Evolutionary conservation across 2,797 vertebrate species (phyloP).

Genomic region (Chloroceryle inda): DNA sequence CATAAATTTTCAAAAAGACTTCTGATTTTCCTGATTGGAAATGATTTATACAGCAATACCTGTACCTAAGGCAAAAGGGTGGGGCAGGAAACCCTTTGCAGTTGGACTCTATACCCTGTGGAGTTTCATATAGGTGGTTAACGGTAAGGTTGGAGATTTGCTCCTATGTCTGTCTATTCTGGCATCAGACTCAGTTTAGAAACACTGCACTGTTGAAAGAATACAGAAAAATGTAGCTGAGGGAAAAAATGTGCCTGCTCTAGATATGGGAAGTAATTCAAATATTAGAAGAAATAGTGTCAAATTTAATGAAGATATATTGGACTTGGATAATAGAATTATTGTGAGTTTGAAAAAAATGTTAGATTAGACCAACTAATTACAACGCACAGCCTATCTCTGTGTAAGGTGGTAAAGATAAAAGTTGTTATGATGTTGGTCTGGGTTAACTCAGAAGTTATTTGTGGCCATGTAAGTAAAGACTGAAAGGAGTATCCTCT

Average conservation of each 20-base stretch:
- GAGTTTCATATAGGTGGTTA: background rate
- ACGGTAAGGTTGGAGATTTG: background rate
- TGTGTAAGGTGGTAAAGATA: background rate
- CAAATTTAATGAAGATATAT: conserved; percentile 12
- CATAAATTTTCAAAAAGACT: background rate
- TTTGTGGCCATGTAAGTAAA: conserved; percentile 33
- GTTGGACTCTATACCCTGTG: background rate
- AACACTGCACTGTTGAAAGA: background rate
- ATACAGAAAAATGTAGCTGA: background rate
- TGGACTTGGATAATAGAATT: background rate
- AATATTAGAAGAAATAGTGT: background rate
- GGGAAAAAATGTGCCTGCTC: background rate
- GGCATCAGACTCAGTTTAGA: background rate
- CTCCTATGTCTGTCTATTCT: background rate
- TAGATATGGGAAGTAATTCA: background rate
- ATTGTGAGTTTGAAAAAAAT: background rate
- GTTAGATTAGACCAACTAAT: background rate
- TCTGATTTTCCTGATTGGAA: background rate
- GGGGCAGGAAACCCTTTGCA: background rate
- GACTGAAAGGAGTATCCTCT: conserved; percentile 29
- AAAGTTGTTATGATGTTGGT: background rate
- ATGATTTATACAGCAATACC: background rate
- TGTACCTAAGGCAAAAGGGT: accelerated
- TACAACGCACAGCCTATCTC: background rate
- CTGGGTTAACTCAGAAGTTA: conserved; percentile 43